These are phyloP conservation scores for Chrysocyon brachyurus DNA, from an alignment of 2,797 vertebrate species.

Conservation along the genomic window DNA sequence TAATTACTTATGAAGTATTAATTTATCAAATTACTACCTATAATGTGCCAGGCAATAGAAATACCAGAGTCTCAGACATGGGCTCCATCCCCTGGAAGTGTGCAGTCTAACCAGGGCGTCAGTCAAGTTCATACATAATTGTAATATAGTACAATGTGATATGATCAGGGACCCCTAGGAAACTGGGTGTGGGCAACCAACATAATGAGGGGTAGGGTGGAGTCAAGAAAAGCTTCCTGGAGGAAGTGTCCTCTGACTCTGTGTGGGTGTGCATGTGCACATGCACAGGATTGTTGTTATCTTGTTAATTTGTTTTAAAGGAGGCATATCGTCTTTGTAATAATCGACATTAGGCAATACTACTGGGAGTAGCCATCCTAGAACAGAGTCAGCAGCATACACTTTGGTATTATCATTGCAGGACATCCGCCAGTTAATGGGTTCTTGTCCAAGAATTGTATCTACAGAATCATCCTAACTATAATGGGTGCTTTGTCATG, in stretches of 20 bases:
- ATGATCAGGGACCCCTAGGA: neutral
- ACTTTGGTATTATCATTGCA: neutral
- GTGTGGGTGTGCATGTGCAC: neutral
- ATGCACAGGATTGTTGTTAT: neutral
- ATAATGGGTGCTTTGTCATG: neutral
- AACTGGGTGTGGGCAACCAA: neutral
- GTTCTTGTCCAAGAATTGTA: neutral
- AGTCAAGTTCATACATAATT: neutral
- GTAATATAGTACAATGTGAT: neutral
- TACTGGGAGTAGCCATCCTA: neutral
- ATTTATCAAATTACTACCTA: neutral
- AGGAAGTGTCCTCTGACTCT: neutral
- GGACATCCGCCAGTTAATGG: neutral
- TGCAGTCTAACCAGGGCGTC: neutral
- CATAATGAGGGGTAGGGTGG: neutral
- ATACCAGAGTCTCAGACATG: neutral
- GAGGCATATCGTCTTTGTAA: neutral
- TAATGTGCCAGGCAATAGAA: neutral
- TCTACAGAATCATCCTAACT: neutral
- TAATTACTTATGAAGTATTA: neutral
- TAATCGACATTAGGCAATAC: neutral
- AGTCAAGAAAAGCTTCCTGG: neutral
- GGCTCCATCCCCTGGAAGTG: neutral
- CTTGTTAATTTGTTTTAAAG: neutral
- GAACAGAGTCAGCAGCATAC: neutral